Evolutionary conservation across 2,888 invertebrate species (phyloP), one percentile per base, ranked within the genome.

Genomic region (Meghimatium bilineatum): DNA sequence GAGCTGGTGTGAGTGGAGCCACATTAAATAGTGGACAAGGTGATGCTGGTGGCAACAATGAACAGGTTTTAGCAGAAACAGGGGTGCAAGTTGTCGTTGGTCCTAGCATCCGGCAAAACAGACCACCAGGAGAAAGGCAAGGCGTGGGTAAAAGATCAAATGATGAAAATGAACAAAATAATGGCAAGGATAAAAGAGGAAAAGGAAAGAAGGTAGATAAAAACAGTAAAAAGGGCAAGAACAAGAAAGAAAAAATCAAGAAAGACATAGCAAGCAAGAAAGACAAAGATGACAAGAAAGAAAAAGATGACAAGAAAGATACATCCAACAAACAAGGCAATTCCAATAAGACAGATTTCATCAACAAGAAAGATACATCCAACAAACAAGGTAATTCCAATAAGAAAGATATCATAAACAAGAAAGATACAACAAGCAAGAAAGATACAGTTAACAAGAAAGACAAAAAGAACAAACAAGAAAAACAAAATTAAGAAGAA

Each of bases 51-150:
- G 17, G 36, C 20, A 20, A 6, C 2, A 12, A 17, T 69, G 71
- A 23, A 3, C 38, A 36, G 71, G 71, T 20, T 3, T 12, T 26
- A 20, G 26, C 52, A 52, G 32, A 32, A 29, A 17, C 74, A 52
- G 20, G 1, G 14, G 17, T 10, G 20, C 29, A 52, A 52, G 32
- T 20, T 23, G 52, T 32, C 10, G 29, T 6, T 32, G 32, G 10
- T 32, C 23, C 2, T 29, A 1, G 29, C 20, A 49, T 14, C 32
- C 76, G 34, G 34, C 20, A 20, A 76, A 38, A 29, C 56, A 56
- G 36, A 80, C 34, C 23, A 85, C 85, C 56, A 83, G 79, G 67
- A 83, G 75, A 34, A 86, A 85, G 80, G 84, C 87, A 67, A 85
- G 82, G 77, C 83, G 78, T 38, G 75, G 79, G 76, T 38, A 72